Percentiles rank a stretch among this genome's conserved stretches.
These are phyloP conservation scores for Bombus difficillimus DNA, from an alignment of 1,140 invertebrate species.

Conservation along the genomic window DNA sequence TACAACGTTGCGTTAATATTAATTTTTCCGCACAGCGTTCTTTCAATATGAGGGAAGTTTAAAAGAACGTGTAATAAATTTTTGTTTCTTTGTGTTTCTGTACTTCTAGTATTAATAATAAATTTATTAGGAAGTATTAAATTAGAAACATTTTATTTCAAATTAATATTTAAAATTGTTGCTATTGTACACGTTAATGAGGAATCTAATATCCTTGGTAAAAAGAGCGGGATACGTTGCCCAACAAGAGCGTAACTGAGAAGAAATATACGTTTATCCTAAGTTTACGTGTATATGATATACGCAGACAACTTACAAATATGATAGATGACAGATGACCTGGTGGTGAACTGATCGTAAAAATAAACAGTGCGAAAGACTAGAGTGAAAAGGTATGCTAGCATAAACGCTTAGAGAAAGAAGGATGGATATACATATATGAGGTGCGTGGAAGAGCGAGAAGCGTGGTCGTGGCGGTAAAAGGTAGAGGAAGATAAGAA, in stretches of 20 bases:
- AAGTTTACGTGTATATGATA: background rate
- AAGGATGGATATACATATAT: background rate
- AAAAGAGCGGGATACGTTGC: background rate
- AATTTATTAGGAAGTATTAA: background rate
- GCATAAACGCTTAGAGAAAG: conserved; percentile 8
- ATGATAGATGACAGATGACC: conserved; percentile 22
- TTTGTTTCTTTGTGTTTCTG: background rate
- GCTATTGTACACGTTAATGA: background rate
- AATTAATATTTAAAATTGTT: background rate
- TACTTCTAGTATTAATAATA: background rate
- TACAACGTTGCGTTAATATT: background rate
- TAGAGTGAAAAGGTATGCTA: conserved; percentile 8
- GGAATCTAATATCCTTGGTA: background rate
- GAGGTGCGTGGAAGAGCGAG: conserved; percentile 21
- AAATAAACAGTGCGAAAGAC: conserved; percentile 45
- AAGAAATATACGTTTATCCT: background rate
- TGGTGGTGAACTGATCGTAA: conserved; percentile 23
- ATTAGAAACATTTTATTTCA: background rate
- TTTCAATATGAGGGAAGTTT: background rate
- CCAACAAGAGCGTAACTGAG: background rate
- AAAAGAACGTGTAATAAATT: background rate
- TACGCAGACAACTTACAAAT: background rate
- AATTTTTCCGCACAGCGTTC: background rate
- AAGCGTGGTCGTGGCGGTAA: conserved; percentile 16
- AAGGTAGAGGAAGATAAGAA: conserved; percentile 23